Percentiles rank a stretch among this genome's conserved stretches.
These are phyloP conservation scores for Nomada ruficornis DNA, from an alignment of 2,888 invertebrate genomes.

Conservation along the genomic window DNA sequence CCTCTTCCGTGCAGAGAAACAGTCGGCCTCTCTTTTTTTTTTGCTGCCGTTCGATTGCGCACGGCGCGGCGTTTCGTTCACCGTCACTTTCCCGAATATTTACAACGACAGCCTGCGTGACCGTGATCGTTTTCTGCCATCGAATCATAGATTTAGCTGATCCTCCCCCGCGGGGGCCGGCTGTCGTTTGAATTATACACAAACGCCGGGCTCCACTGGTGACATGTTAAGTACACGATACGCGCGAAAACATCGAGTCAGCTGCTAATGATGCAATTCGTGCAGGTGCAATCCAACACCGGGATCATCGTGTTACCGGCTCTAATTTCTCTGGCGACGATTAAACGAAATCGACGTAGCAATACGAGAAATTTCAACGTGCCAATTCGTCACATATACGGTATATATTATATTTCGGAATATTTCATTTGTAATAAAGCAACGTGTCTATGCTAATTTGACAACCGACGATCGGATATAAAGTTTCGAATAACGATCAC, in stretches of 20 bases:
- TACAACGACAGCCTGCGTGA: conserved; percentile 31
- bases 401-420: background rate
- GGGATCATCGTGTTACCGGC: conserved; percentile 45
- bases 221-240: conserved; percentile 30
- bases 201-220: background rate
- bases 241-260: conserved; percentile 43
- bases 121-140: conserved; percentile 20
- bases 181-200: conserved; percentile 16
- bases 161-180: background rate
- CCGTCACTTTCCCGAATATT: conserved; percentile 10
- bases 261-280: conserved; percentile 50
- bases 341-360: background rate
- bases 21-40: conserved; percentile 11
- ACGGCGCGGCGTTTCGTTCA: background rate
- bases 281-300: conserved; percentile 54
- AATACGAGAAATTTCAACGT: background rate
- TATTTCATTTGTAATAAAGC: background rate
- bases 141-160: conserved; percentile 46
- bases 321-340: conserved; percentile 22
- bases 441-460: background rate
- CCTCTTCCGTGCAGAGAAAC: conserved; percentile 44
- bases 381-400: background rate
- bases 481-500: conserved; percentile 8
- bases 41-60: conserved; percentile 2
- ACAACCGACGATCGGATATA: background rate